phyloP scores from a whole-genome alignment of 2,797 vertebrate genomes.

The Helicolenus hilgendorfi region DNA sequence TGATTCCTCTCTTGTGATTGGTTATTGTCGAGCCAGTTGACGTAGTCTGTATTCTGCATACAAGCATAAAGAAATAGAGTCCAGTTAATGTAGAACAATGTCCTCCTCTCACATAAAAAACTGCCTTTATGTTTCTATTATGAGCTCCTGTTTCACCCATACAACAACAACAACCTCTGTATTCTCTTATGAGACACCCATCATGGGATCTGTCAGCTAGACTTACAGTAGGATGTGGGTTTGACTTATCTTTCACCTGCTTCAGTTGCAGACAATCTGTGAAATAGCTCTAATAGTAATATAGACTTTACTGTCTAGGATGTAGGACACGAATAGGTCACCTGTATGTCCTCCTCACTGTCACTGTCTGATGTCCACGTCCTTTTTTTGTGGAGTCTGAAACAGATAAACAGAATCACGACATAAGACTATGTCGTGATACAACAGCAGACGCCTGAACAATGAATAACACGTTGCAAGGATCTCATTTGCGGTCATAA shows the following conservation, averaged over 20 bases:
- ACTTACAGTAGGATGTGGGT: not conserved
- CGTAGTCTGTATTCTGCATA: slow-evolving; percentile 8
- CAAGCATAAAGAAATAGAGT: not conserved
- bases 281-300: not conserved
- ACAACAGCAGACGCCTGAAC: not conserved
- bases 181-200: not conserved
- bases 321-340: not conserved
- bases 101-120: not conserved
- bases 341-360: not conserved
- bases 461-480: not conserved
- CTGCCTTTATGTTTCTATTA: not conserved
- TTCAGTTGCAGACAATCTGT: not conserved
- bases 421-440: not conserved
- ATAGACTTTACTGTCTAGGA: not conserved
- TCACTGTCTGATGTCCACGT: too few relatives aligned
- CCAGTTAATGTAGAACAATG: not conserved
- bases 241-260: not conserved
- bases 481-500: not conserved
- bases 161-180: not conserved
- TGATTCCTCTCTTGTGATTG: not conserved
- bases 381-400: not conserved
- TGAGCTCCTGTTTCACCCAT: not conserved
- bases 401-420: not conserved
- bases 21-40: slow-evolving; percentile 23
- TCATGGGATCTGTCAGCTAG: not conserved